These are phyloP conservation scores for Cochlearius cochlearius DNA, from an alignment of 2,113 vertebrate genomes.

Conservation along the genomic window DNA sequence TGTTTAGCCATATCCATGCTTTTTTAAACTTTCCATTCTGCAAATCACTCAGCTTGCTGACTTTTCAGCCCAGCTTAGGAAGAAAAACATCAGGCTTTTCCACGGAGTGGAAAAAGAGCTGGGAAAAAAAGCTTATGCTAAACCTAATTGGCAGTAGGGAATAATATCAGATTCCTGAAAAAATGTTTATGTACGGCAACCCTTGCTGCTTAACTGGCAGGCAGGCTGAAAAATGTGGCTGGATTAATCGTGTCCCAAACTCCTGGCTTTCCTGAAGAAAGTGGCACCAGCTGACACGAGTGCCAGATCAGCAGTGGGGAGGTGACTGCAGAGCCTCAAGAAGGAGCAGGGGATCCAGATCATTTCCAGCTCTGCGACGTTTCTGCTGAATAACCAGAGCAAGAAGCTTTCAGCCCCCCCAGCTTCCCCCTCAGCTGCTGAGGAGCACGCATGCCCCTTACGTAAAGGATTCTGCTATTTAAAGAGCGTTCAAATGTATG, in stretches of 20 bases:
- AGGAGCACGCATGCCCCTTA: rapidly evolving
- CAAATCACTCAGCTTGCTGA: not conserved
- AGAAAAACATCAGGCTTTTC: conserved; percentile 1
- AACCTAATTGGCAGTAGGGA: not conserved
- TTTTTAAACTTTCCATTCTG: not conserved
- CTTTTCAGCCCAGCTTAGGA: not conserved
- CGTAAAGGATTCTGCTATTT: not conserved
- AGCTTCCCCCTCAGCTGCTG: not conserved
- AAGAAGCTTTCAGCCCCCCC: not conserved
- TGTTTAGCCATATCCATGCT: not conserved
- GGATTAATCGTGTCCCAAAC: not conserved
- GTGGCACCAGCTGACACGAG: rapidly evolving
- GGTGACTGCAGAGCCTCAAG: rapidly evolving
- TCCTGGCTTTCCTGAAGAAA: not conserved
- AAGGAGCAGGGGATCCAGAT: not conserved
- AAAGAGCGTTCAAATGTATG: not conserved
- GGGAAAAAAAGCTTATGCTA: not conserved
- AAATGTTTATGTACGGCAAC: not conserved
- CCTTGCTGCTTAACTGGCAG: not conserved
- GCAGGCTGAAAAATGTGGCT: not conserved
- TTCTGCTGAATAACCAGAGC: not conserved
- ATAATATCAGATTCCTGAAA: not conserved
- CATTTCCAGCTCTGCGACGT: rapidly evolving
- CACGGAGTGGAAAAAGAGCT: not conserved
- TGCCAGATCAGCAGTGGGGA: not conserved